Base-by-base conservation (phyloP, 92 coral and sea anemone species). In the Zoanthus sansibaricus region DNA sequence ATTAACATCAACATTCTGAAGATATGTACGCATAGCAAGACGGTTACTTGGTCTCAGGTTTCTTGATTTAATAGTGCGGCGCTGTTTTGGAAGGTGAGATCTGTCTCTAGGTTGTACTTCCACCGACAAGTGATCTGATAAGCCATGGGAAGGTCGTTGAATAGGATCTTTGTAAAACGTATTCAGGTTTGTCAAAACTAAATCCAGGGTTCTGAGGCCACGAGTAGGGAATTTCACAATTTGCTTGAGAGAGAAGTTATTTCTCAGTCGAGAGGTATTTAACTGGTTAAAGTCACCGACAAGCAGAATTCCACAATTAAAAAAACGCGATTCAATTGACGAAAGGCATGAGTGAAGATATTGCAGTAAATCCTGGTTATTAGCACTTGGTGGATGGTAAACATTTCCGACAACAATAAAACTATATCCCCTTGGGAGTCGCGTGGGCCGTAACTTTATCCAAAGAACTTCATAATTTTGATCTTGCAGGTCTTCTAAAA, bases 321-420 rank as follows among this genome's bases (percentile, higher is more conserved):
- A 67, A 67, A 67, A 30, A 20, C 72, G 72, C 32, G 72, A 67
- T 67, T 67, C 72, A 67, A 67, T 67, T 20, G 72, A 67, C 72
- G 72, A 67, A 20, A 67, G 37, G 21, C 72, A 67, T 20, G 31
- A 18, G 12, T 67, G 31, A 37, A 70, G 74, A 30, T 70, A 70
- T 70, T 70, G 74, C 46, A 70, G 44, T 37, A 70, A 25, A 25
- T 70, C 74, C 74, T 31, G 62, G 88, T 92, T 82, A 77, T 87
- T 90, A 44, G 83, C 88, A 67, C 75, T 82, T 86, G 90, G 90
- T 58, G 87, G 93, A 86, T 90, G 93, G 72, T 90, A 89, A 89
- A 89, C 68, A 62, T 54, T 75, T 76, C 88, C 86, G 18, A 89
- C 46, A 54, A 84, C 86, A 83, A 89, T 75, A 77, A 31, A 83